Conservation (phyloP, 2,797 vertebrate species). For the Acropternis orthonyx region DNA sequence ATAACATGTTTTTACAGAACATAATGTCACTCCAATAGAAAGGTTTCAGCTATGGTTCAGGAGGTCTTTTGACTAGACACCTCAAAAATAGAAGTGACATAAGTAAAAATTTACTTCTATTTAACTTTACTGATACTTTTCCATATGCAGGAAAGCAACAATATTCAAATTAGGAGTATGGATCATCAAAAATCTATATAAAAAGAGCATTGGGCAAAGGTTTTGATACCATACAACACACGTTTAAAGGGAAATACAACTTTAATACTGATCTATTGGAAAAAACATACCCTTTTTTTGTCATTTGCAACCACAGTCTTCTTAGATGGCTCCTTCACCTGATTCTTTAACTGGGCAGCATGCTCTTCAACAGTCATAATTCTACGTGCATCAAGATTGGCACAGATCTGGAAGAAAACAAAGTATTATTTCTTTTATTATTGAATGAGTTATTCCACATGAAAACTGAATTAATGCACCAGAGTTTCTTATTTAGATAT, state of each 20-base stretch:
- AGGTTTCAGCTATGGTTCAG: not conserved
- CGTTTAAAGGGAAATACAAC: not conserved
- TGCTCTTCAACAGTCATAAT: conserved; percentile 85
- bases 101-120: not conserved
- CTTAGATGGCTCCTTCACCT: conserved; percentile 84
- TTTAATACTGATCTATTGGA: not conserved
- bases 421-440: not conserved
- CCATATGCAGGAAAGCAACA: not conserved
- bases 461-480: not conserved
- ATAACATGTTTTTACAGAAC: not conserved
- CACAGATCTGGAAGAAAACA: conserved; percentile 88
- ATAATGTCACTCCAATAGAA: not conserved
- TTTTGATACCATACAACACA: not conserved
- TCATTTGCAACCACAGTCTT: conserved; percentile 80
- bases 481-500: not conserved
- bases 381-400: conserved; percentile 88
- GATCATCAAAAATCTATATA: not conserved
- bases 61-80: not conserved
- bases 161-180: not conserved
- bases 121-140: not conserved
- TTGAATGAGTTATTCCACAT: not conserved
- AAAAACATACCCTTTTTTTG: conserved; percentile 79
- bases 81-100: not conserved
- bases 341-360: conserved; percentile 59
- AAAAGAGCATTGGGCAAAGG: not conserved